Percentiles rank a stretch among this genome's conserved stretches.
Evolutionary conservation across 2,888 invertebrate species (phyloP).

Genomic region (Macrosiphum euphorbiae): DNA sequence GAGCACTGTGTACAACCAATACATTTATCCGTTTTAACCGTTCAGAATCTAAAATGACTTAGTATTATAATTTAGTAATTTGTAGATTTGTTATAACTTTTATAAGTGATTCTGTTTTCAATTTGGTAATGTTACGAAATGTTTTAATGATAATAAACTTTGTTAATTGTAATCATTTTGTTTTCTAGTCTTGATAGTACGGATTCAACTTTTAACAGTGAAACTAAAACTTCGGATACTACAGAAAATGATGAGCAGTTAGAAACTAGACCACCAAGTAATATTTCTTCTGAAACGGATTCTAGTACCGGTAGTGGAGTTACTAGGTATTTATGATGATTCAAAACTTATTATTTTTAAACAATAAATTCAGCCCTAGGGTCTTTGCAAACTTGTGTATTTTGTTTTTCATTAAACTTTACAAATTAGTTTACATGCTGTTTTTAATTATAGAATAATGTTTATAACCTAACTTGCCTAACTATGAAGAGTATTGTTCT

Average conservation of each 20-base stretch:
- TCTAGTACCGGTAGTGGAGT: background rate
- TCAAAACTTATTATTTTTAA: background rate
- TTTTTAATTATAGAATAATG: background rate
- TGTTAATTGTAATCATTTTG: background rate
- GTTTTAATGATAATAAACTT: background rate
- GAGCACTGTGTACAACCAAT: background rate
- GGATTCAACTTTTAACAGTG: background rate
- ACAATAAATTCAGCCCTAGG: background rate
- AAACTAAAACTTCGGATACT: background rate
- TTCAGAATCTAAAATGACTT: background rate
- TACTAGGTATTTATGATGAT: constrained; percentile 15
- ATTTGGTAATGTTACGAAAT: background rate
- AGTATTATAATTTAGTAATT: background rate
- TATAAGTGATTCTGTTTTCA: background rate
- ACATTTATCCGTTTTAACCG: too few species aligned
- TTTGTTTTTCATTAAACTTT: background rate
- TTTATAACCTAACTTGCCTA: background rate
- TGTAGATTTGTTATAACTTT: background rate
- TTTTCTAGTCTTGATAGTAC: constrained; percentile 15
- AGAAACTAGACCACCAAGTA: constrained; percentile 30
- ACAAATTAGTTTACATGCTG: background rate
- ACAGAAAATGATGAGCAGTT: constrained; percentile 25
- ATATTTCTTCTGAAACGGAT: constrained; percentile 23
- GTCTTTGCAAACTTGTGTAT: background rate
- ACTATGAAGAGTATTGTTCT: background rate